Percentiles rank a stretch among this genome's conserved stretches.
These are phyloP conservation scores for Brachionus plicatilis DNA, from an alignment of 1,140 invertebrate species.

Conservation along the genomic window DNA sequence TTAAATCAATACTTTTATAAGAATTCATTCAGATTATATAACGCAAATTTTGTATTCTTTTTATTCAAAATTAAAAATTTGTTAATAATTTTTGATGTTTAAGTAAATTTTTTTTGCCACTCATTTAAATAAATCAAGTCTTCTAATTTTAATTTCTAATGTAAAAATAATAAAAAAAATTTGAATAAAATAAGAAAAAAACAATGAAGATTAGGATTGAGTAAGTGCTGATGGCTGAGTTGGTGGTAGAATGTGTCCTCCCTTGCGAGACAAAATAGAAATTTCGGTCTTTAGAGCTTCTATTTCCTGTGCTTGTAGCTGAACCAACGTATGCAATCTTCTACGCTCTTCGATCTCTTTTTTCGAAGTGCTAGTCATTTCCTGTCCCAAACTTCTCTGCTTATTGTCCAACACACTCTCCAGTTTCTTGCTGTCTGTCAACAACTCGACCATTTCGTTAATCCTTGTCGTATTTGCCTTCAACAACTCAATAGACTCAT, in stretches of 20 bases:
- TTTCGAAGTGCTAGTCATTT: constrained; percentile 49
- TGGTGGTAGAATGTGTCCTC: constrained; percentile 44
- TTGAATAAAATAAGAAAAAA: not conserved
- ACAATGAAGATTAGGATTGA: not conserved
- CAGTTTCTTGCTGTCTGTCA: constrained; percentile 48
- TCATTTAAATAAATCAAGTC: too few relatives aligned
- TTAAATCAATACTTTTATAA: too few relatives aligned
- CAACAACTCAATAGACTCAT: constrained; percentile 48
- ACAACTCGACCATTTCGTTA: constrained; percentile 50
- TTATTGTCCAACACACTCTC: constrained; percentile 48
- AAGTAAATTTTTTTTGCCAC: too few relatives aligned
- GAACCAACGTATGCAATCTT: constrained; percentile 52
- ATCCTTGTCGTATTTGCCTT: constrained; percentile 52
- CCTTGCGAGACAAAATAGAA: constrained; percentile 53
- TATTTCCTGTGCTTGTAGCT: constrained; percentile 55
- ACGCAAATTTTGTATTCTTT: too few relatives aligned
- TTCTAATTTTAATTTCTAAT: too few relatives aligned
- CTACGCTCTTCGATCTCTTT: constrained; percentile 51
- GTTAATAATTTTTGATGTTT: too few relatives aligned
- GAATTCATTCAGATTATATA: too few relatives aligned
- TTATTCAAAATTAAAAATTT: too few relatives aligned
- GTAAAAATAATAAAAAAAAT: not conserved
- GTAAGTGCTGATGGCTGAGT: not conserved
- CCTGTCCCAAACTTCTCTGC: constrained; percentile 53
- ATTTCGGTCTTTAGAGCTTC: constrained; percentile 55